These are phyloP conservation scores for Leucozona laternaria DNA, from an alignment of 2,888 invertebrate genomes.

Conservation along the genomic window DNA sequence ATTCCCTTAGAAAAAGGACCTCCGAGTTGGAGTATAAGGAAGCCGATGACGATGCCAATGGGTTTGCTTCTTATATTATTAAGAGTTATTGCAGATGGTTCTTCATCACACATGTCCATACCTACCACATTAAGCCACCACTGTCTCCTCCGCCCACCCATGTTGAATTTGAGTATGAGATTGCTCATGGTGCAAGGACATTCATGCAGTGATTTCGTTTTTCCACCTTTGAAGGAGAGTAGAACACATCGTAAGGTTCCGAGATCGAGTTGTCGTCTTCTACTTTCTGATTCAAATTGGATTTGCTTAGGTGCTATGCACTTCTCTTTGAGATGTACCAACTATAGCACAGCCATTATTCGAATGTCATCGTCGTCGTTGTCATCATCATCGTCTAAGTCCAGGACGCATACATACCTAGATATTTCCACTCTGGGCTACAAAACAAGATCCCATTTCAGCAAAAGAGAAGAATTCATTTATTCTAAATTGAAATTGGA, in stretches of 20 bases:
- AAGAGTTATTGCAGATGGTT: slow-evolving; percentile 65
- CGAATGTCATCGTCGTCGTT: slow-evolving; percentile 21
- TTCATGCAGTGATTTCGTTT: slow-evolving; percentile 57
- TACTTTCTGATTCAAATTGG: slow-evolving; percentile 71
- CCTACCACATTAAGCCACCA: neutral
- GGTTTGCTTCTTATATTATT: slow-evolving; percentile 66
- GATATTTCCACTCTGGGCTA: slow-evolving; percentile 24
- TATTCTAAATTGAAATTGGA: slow-evolving; percentile 74
- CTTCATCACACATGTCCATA: slow-evolving; percentile 24
- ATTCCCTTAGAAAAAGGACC: slow-evolving; percentile 18
- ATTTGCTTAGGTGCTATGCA: slow-evolving; percentile 68
- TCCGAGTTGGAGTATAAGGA: neutral
- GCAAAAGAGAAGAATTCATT: slow-evolving; percentile 61
- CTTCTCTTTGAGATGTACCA: slow-evolving; percentile 55
- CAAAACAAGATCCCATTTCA: slow-evolving; percentile 66
- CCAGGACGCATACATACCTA: slow-evolving; percentile 17
- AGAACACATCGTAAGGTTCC: slow-evolving; percentile 1
- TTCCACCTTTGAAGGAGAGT: slow-evolving; percentile 19
- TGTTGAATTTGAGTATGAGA: slow-evolving; percentile 6
- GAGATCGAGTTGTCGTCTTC: slow-evolving; percentile 55
- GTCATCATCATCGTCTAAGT: neutral
- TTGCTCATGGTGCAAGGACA: slow-evolving; percentile 48
- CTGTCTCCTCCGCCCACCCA: neutral
- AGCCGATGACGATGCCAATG: neutral
- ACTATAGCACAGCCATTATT: slow-evolving; percentile 4